These are phyloP conservation scores for Sceloporus tristichus DNA, from an alignment of 2,113 vertebrate species.

Conservation along the genomic window DNA sequence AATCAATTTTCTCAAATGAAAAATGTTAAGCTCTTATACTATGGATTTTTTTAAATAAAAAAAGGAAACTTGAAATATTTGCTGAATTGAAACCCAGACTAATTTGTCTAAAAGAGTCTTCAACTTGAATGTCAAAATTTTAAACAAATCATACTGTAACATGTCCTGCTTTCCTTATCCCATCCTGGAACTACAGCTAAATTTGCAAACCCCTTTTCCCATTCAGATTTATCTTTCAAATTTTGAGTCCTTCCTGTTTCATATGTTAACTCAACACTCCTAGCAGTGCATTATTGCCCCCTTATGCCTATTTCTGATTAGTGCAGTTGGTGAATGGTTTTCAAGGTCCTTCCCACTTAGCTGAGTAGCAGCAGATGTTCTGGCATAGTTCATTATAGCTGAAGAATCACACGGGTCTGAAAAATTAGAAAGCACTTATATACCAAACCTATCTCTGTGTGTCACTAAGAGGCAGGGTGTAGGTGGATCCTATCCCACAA, in stretches of 20 bases:
- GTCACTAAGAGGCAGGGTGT: background rate
- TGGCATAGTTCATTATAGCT: background rate
- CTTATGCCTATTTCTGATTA: background rate
- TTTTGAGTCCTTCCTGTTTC: background rate
- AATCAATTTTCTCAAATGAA: background rate
- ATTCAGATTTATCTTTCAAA: background rate
- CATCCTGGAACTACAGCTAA: background rate
- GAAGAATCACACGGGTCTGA: background rate
- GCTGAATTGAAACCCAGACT: too few species aligned
- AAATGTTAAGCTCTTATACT: too few species aligned
- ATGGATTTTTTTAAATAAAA: too few species aligned
- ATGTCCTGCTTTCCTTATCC: background rate
- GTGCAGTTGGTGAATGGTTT: too few species aligned
- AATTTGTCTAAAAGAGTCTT: too few species aligned
- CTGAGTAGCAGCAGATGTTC: background rate
- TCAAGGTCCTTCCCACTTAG: background rate
- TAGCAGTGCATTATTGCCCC: background rate
- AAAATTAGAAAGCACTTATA: background rate
- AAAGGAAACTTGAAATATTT: too few species aligned
- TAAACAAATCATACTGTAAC: too few species aligned
- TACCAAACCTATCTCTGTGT: background rate
- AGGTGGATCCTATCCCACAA: background rate
- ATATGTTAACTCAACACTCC: background rate
- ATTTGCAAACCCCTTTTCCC: background rate
- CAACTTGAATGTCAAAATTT: too few species aligned